Evolutionary conservation across 2,797 vertebrate genomes (phyloP).

Genomic region (Triplophysa bombifrons): DNA sequence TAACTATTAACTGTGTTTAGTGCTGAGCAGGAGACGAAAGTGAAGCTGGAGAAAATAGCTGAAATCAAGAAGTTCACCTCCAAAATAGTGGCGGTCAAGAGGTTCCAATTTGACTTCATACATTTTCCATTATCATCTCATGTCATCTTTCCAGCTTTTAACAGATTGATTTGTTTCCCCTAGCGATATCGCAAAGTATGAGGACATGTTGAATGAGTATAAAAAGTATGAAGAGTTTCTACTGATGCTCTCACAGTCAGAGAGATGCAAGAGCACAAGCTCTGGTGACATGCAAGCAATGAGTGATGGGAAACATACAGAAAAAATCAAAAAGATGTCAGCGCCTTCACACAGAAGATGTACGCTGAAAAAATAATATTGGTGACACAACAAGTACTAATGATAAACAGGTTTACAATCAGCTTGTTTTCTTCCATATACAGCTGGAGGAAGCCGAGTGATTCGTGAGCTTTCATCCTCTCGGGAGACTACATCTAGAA

Average conservation of each 20-base stretch:
- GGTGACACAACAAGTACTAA: not conserved
- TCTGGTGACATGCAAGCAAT: not conserved
- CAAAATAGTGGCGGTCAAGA: conserved; percentile 81
- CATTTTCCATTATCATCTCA: not conserved
- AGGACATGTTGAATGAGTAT: conserved; percentile 83
- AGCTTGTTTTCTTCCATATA: not conserved
- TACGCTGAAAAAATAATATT: not conserved
- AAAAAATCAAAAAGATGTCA: conserved; percentile 16
- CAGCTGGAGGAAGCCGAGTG: conserved; percentile 60
- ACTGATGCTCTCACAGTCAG: conserved; percentile 83
- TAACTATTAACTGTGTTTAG: conserved; percentile 66
- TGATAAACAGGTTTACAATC: not conserved
- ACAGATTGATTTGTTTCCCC: not conserved
- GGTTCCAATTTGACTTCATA: conserved; percentile 66
- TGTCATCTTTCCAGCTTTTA: not conserved
- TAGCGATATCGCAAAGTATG: conserved; percentile 83
- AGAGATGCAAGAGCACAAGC: conserved; percentile 55
- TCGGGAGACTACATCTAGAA: conserved; percentile 57
- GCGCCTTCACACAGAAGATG: conserved; percentile 25
- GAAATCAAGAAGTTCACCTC: conserved; percentile 79
- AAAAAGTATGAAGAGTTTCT: conserved; percentile 85
- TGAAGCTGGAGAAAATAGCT: conserved; percentile 78
- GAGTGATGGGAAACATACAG: conserved; percentile 26
- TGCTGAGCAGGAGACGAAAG: conserved; percentile 82
- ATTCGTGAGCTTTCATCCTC: conserved; percentile 57